Base-by-base conservation (phyloP, 2,888 invertebrate species). In the Neoaliturus tenellus region DNA sequence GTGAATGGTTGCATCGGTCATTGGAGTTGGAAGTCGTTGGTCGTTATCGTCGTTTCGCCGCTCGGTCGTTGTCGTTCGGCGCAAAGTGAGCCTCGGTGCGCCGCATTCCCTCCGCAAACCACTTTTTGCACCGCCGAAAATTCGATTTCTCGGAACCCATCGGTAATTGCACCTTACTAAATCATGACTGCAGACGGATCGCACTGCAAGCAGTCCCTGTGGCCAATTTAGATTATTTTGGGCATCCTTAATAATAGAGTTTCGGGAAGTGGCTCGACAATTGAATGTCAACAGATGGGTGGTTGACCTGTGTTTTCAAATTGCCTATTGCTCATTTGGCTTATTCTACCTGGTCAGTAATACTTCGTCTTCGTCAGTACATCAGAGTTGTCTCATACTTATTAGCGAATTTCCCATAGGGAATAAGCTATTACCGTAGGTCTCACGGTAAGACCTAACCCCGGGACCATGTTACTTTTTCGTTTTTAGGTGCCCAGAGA, bases 191-290 rank as follows among this genome's bases (percentile, higher is more conserved):
- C 41, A n/a, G 35, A 33, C 69, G 14, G 5, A 14, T 62, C 69
- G 4, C 6, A 33, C 6, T 33, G 25, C 31, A 31, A 31, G 14
- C 5, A 69, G 69, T 5, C 71, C 71, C 8, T 4, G 71, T n/a
- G 41, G n/a, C 71, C 71, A 71, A 41, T 71, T 39, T 31, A 41
- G 71, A 71, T 71, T 71, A 69, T 69, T 33, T 71, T 41, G 71
- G 41, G 6, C 20, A 39, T 12, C 12, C 39, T 20, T 33, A 31
- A 31, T 67, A 28, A 67, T 67, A 2, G 67, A n/a, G 12, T 28
- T 31, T 12, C 31, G 33, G 14, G 67, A 31, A 31, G 33, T 31
- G n/a, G n/a, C n/a, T n/a, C n/a, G n/a, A n/a, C n/a, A n/a, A n/a
- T n/a, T n/a, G n/a, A n/a, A n/a, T n/a, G n/a, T n/a, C n/a, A n/a